phyloP scores from a whole-genome alignment of 2,888 invertebrate genomes.

The Aleiodes leptofemur region DNA sequence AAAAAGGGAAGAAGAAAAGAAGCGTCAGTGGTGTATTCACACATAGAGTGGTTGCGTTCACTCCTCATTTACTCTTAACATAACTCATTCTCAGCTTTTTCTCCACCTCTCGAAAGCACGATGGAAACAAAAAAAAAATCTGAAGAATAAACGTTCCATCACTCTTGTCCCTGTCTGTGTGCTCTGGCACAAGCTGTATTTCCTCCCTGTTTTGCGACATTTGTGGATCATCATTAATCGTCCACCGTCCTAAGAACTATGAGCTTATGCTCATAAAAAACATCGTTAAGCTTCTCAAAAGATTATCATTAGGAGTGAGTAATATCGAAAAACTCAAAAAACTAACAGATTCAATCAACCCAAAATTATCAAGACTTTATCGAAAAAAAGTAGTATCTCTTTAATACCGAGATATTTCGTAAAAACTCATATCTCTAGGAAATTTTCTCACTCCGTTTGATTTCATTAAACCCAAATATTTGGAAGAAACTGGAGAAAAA shows the following conservation, averaged over 20 bases:
- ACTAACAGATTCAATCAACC: neutral
- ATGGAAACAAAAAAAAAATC: neutral
- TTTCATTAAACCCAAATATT: too few relatives aligned
- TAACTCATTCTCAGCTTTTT: neutral
- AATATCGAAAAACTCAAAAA: too few relatives aligned
- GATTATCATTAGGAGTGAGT: too few relatives aligned
- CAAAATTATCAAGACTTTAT: neutral
- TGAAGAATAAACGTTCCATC: neutral
- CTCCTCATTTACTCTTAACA: neutral
- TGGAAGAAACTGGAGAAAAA: neutral
- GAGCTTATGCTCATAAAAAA: neutral
- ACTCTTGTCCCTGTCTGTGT: neutral
- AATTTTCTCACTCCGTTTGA: too few relatives aligned
- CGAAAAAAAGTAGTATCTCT: too few relatives aligned
- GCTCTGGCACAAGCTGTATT: neutral
- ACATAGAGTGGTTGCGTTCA: neutral
- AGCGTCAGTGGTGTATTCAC: constrained; percentile 11
- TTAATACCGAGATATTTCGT: too few relatives aligned
- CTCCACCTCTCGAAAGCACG: neutral
- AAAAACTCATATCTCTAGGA: too few relatives aligned
- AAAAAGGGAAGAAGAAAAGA: neutral
- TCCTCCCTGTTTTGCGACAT: neutral
- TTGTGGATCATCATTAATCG: constrained; percentile 20
- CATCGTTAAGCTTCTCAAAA: neutral
- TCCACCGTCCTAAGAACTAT: neutral